Conservation (phyloP, 2,797 vertebrate species). For the Sternarchorhynchus goeldii region DNA sequence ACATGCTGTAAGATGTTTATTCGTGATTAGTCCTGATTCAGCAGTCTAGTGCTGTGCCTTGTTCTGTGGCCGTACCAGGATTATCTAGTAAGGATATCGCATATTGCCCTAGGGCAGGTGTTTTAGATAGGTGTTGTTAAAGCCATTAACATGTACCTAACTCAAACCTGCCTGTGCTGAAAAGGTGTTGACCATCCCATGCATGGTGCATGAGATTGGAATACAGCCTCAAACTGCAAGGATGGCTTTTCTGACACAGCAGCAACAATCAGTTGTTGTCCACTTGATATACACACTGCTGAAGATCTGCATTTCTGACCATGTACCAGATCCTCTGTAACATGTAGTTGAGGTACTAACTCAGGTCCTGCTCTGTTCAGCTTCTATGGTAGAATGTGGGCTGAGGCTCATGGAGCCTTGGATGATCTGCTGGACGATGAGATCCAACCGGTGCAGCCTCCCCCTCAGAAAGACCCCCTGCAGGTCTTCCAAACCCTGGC, state of each 20-base stretch:
- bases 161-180: constrained; percentile 12
- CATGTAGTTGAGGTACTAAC: no score
- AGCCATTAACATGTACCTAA: constrained; percentile 42
- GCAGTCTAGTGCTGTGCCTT: neutral
- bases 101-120: constrained; percentile 43
- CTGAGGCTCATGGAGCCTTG: constrained; percentile 75
- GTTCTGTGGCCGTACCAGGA: neutral
- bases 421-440: constrained; percentile 74
- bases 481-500: constrained; percentile 72
- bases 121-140: constrained; percentile 50
- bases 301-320: no score
- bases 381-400: constrained; percentile 79
- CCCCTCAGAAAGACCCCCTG: constrained; percentile 64
- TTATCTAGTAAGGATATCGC: neutral
- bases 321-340: no score
- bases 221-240: neutral
- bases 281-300: no score
- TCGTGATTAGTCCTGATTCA: neutral
- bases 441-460: constrained; percentile 58
- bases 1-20: constrained; percentile 10
- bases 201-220: neutral
- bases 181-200: constrained; percentile 18
- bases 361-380: constrained; percentile 59
- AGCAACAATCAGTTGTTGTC: neutral
- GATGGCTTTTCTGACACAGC: no score